phyloP scores from a whole-genome alignment of 1,140 invertebrate species.

The Bombus ignitus region DNA sequence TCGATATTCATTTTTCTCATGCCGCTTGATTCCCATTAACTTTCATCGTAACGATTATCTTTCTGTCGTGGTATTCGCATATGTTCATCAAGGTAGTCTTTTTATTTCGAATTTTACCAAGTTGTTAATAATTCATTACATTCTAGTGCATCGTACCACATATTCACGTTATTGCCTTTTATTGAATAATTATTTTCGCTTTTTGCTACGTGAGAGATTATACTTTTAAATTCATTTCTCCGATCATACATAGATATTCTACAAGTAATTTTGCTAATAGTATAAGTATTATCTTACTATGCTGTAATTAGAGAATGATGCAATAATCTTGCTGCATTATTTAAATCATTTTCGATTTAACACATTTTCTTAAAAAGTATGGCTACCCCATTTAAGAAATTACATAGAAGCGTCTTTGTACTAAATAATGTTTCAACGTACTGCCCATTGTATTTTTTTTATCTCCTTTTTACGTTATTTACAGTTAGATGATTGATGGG shows the following conservation, averaged over 20 bases:
- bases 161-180: not conserved
- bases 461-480: not conserved
- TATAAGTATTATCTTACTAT: not conserved
- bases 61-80: not conserved
- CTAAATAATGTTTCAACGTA: not conserved
- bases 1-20: not conserved
- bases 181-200: not conserved
- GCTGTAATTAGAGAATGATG: not conserved
- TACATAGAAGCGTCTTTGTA: not conserved
- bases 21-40: not conserved
- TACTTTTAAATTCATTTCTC: not conserved
- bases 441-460: too few species aligned
- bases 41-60: not conserved
- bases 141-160: not conserved
- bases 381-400: not conserved
- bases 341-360: too few species aligned
- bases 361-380: too few species aligned
- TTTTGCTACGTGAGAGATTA: not conserved
- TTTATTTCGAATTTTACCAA: not conserved
- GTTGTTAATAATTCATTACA: not conserved
- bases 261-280: not conserved
- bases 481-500: not conserved
- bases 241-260: not conserved
- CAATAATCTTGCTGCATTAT: too few species aligned
- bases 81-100: not conserved